A percentile compares a stretch with the other conserved stretches of the same genome.
These are phyloP conservation scores for Peromyscus aztecus DNA, from an alignment of 2,797 vertebrate genomes.

Conservation along the genomic window DNA sequence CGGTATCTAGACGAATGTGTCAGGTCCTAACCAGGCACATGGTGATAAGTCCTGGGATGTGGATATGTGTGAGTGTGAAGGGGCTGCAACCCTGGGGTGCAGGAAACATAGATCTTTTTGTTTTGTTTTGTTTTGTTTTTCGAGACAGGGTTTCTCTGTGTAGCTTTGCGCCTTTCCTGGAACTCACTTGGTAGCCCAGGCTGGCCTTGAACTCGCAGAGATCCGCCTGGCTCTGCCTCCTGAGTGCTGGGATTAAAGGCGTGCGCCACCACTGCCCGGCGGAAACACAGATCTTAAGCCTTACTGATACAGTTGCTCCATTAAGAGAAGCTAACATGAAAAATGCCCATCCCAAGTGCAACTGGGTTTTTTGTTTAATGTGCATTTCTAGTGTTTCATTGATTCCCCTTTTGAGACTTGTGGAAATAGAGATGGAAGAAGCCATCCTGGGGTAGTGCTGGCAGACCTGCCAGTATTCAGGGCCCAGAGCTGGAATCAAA, in stretches of 20 bases:
- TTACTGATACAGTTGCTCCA: no score
- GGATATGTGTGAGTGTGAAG: neutral
- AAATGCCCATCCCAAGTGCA: neutral
- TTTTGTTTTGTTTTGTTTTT: no score
- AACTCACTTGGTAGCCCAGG: no score
- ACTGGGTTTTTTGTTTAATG: neutral
- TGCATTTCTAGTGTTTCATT: neutral
- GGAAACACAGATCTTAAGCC: neutral
- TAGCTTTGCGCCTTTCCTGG: no score
- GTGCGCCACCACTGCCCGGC: no score
- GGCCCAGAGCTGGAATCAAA: neutral
- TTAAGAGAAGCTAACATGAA: neutral
- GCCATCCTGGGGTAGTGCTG: neutral
- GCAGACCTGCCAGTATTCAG: neutral
- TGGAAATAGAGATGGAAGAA: no score
- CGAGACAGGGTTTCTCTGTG: no score
- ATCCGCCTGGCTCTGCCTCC: no score
- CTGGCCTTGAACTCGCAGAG: no score
- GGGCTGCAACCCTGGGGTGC: neutral
- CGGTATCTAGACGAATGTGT: neutral
- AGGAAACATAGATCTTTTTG: neutral
- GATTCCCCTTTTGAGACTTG: neutral
- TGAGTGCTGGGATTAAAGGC: no score
- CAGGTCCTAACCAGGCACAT: neutral
- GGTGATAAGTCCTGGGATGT: neutral